Evolutionary conservation across 2,797 vertebrate species (phyloP).

Genomic region (Xenentodon cancila): DNA sequence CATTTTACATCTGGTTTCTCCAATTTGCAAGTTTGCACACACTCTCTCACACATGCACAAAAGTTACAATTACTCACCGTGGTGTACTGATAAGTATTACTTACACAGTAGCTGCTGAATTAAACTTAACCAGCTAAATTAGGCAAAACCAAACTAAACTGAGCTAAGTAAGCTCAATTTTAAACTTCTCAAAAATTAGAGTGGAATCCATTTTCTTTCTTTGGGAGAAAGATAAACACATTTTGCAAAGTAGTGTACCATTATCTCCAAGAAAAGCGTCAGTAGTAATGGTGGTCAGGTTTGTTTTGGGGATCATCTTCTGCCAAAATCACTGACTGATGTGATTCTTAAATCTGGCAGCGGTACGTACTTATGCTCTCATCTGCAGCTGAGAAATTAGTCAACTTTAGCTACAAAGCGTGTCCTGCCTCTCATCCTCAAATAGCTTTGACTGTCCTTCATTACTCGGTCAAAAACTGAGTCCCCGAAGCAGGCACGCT

Average conservation of each 20-base stretch:
- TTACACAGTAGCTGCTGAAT: neutral
- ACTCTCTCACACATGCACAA: too few species aligned
- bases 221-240: slow-evolving; percentile 32
- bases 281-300: slow-evolving; percentile 60
- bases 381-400: slow-evolving; percentile 38
- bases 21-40: neutral
- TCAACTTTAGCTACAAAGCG: slow-evolving; percentile 38
- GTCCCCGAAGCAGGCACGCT: slow-evolving; percentile 45
- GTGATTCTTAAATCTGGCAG: slow-evolving; percentile 55
- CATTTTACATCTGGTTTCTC: neutral
- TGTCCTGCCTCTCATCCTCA: slow-evolving; percentile 40
- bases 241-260: slow-evolving; percentile 36
- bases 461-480: slow-evolving; percentile 53
- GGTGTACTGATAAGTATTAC: too few species aligned
- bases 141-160: neutral
- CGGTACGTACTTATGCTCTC: slow-evolving; percentile 43
- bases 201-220: slow-evolving; percentile 21
- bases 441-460: slow-evolving; percentile 40
- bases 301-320: slow-evolving; percentile 48
- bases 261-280: slow-evolving; percentile 43
- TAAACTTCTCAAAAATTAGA: slow-evolving; percentile 12
- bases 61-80: too few species aligned
- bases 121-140: slow-evolving; percentile 12
- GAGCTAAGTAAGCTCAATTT: neutral
- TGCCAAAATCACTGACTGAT: slow-evolving; percentile 39